Evolutionary conservation across 2,113 vertebrate genomes (phyloP), one percentile per base, ranked within the genome.

Genomic region (Passer montanus): DNA sequence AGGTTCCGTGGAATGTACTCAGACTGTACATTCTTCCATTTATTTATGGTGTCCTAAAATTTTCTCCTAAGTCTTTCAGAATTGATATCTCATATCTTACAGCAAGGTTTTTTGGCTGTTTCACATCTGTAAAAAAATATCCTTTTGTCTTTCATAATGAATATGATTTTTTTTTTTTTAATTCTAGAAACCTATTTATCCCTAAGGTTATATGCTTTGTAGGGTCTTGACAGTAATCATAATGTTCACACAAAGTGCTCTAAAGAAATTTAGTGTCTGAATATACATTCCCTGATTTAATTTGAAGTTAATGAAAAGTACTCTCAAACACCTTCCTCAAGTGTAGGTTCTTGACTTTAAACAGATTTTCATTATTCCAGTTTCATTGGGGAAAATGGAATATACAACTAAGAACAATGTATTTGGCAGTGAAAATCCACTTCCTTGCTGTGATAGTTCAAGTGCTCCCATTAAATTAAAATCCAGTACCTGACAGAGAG

Each of bases 241-340:
- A 69, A 53, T 49, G 13, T 72, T 88, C 55, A 55, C 43, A 30
- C n/a, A 68, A n/a, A 68, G 35, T 85, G n/a, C 53, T 78, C 79
- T 81, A 19, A 31, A 60, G 49, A 84, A 96, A 85, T 79, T 72
- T 68, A 94, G 10, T 44, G 96, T 87, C 62, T 72, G 53, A 87
- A 59, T n/a, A 44, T 91, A 30, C 1, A 21, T 91, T 69, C 47
- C 6, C 16, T 88, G 79, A 56, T 52, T 93, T 89, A 90, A 93
- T 93, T 83, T 84, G 50, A 88, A 58, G n/a, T 24, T 70, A 73
- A 26, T 63, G 49, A 88, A 69, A 72, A 93, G 59, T 77, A 50
- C 74, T 77, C 49, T 95, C 2, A 2, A 37, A 89, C 93, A 76
- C 49, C 15, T 91, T 68, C 30, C 55, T 92, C 26, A 74, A 53